A percentile compares a stretch with the other conserved stretches of the same genome.
Conservation (phyloP, 2,113 vertebrate genomes). For the Corynorhinus townsendii region DNA sequence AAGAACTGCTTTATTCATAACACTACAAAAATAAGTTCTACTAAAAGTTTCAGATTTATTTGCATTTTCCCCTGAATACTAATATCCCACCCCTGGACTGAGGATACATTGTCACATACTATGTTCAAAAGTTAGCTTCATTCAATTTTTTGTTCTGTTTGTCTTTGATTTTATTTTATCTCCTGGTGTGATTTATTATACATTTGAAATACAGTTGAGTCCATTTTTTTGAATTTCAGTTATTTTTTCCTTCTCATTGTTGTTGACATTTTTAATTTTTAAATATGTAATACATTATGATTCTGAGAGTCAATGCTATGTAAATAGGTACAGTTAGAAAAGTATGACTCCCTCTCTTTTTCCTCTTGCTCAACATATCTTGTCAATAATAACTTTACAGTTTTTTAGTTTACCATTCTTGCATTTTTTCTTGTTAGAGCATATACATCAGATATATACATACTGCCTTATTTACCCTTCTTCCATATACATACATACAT, state of each 20-base stretch:
- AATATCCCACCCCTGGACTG: background rate
- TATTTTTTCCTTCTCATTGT: background rate
- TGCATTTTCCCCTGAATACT: background rate
- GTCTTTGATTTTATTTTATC: background rate
- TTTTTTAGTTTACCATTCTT: background rate
- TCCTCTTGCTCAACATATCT: background rate
- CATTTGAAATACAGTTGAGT: background rate
- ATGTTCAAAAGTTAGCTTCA: background rate
- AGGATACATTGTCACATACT: background rate
- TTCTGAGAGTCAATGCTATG: background rate
- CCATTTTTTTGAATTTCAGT: background rate
- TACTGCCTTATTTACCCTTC: background rate
- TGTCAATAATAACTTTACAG: background rate
- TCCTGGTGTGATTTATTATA: background rate
- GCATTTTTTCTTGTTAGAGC: background rate
- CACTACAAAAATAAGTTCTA: background rate
- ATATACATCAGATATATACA: background rate
- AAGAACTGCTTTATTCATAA: background rate
- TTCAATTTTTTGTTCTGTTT: background rate
- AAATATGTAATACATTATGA: background rate
- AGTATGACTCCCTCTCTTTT: background rate
- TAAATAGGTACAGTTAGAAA: background rate
- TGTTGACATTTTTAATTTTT: background rate
- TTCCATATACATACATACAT: background rate
- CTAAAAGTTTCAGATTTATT: background rate